Conservation (phyloP, 2,888 invertebrate genomes). For the Andrena fulva region DNA sequence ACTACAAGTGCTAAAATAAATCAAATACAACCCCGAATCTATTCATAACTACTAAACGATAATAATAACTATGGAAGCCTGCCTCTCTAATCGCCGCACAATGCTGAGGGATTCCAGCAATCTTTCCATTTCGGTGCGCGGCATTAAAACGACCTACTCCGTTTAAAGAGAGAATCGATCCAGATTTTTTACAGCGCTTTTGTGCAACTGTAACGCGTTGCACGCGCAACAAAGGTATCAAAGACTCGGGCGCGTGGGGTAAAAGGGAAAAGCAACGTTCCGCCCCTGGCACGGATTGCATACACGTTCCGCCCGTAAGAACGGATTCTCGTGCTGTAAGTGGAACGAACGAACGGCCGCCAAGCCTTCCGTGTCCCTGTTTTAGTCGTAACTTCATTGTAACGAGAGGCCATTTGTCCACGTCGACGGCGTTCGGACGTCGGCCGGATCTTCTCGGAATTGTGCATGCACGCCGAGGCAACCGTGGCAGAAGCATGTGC, state of each 20-base stretch:
- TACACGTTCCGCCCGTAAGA: conserved; percentile 50
- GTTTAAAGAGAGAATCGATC: background rate
- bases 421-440: conserved; percentile 54
- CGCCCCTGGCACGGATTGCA: conserved; percentile 38
- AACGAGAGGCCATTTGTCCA: conserved; percentile 68
- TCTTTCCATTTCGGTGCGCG: background rate
- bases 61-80: background rate
- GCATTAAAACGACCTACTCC: background rate
- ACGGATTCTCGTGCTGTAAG: conserved; percentile 55
- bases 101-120: background rate
- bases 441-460: conserved; percentile 48
- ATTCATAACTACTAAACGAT: background rate
- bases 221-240: background rate
- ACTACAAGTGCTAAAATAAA: background rate
- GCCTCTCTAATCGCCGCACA: background rate
- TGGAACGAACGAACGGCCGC: conserved; percentile 36
- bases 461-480: conserved; percentile 49
- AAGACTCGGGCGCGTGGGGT: conserved; percentile 1
- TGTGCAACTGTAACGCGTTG: background rate
- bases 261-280: conserved; percentile 33
- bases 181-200: conserved; percentile 7
- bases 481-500: conserved; percentile 36
- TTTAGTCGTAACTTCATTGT: conserved; percentile 65
- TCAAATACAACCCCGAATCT: background rate
- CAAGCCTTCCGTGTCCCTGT: conserved; percentile 48